A percentile compares a stretch with the other conserved stretches of the same genome.
phyloP scores from a whole-genome alignment of 2,888 invertebrate genomes.

The Frankliniella fusca region DNA sequence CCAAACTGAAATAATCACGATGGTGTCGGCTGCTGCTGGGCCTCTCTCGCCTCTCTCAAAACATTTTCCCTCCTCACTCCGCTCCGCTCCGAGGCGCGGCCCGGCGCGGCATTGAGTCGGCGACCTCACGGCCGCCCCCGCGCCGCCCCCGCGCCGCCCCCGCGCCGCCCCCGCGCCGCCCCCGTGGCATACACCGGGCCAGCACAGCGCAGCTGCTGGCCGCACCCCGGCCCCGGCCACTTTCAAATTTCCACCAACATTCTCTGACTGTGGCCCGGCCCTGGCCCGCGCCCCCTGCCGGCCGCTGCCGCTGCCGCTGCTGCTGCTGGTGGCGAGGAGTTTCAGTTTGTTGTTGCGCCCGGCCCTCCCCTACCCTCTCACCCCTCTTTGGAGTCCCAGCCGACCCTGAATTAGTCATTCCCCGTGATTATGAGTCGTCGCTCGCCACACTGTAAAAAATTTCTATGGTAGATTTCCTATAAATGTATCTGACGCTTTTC shows the following conservation, averaged over 20 bases:
- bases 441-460: constrained; percentile 20
- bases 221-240: background rate
- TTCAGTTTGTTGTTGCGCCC: constrained; percentile 15
- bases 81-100: too few relatives aligned
- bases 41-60: too few relatives aligned
- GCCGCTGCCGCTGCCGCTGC: background rate
- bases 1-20: too few relatives aligned
- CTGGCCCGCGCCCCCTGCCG: background rate
- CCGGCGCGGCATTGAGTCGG: background rate
- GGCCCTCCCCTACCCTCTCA: background rate
- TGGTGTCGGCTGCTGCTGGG: too few relatives aligned
- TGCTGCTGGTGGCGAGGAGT: background rate
- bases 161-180: background rate
- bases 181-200: background rate
- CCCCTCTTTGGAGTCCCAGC: too few relatives aligned
- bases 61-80: too few relatives aligned
- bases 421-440: constrained; percentile 9
- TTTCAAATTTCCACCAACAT: background rate
- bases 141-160: background rate
- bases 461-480: too few relatives aligned
- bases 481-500: too few relatives aligned
- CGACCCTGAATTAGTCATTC: constrained; percentile 17
- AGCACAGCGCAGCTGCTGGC: background rate
- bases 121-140: background rate
- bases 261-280: too few relatives aligned